These are phyloP conservation scores for Parelbella ahira DNA, from an alignment of 2,888 invertebrate genomes.

Conservation along the genomic window DNA sequence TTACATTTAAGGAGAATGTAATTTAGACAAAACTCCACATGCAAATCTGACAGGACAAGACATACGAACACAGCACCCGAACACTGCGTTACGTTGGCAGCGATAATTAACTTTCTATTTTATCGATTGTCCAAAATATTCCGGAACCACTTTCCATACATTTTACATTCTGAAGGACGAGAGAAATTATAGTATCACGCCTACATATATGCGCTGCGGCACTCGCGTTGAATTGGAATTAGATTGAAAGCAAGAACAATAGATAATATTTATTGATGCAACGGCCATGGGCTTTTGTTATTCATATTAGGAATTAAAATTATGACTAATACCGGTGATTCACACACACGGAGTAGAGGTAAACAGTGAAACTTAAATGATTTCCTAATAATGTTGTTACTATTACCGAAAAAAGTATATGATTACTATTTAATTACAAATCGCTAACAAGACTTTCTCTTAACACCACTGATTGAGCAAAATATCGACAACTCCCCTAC, in stretches of 20 bases:
- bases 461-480: no score
- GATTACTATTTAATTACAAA: no score
- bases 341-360: no score
- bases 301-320: conserved; percentile 1
- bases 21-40: no score
- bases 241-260: conserved; percentile 63
- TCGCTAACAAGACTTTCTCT: no score
- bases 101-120: conserved; percentile 66
- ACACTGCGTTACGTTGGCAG: conserved; percentile 26
- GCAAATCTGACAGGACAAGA: neutral
- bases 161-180: conserved; percentile 70
- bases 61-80: conserved; percentile 17
- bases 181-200: conserved; percentile 71
- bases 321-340: no score
- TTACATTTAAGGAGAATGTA: no score
- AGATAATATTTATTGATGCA: conserved; percentile 62
- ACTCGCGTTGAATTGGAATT: conserved; percentile 60
- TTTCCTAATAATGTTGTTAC: no score
- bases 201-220: conserved; percentile 48
- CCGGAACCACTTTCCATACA: conserved; percentile 69
- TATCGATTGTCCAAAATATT: conserved; percentile 70
- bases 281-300: conserved; percentile 25
- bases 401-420: no score
- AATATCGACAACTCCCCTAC: no score
- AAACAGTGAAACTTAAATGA: no score